Evolutionary conservation across 2,113 vertebrate genomes (phyloP).

Genomic region (Scophthalmus maximus): DNA sequence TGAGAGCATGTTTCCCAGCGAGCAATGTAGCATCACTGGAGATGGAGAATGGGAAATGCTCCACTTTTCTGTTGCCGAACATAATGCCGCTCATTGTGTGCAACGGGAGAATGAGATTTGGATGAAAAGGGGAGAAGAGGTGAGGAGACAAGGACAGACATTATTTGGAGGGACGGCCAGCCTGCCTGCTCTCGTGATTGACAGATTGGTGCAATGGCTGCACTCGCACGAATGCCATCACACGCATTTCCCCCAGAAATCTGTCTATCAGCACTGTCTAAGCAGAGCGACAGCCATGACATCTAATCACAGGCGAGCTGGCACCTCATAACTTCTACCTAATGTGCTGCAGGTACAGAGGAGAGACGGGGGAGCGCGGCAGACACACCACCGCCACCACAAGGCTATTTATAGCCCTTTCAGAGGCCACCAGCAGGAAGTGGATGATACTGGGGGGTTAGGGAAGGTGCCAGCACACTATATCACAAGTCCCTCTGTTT

Average conservation of each 20-base stretch:
- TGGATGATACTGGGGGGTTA: slow-evolving; percentile 73
- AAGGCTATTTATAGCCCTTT: slow-evolving; percentile 75
- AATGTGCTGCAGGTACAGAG: slow-evolving; percentile 70
- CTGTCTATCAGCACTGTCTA: slow-evolving; percentile 87
- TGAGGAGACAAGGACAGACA: slow-evolving; percentile 72
- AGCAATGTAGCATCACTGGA: slow-evolving; percentile 37
- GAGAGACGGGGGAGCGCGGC: slow-evolving; percentile 41
- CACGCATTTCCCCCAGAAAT: slow-evolving; percentile 81
- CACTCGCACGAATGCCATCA: slow-evolving; percentile 83
- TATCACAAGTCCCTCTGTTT: slow-evolving; percentile 63
- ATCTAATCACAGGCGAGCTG: slow-evolving; percentile 88
- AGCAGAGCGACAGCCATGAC: slow-evolving; percentile 89
- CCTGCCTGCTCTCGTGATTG: slow-evolving; percentile 77
- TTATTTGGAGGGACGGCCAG: slow-evolving; percentile 69
- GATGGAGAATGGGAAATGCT: slow-evolving; percentile 24
- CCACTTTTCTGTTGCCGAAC: slow-evolving; percentile 31
- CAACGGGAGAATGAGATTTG: slow-evolving; percentile 31
- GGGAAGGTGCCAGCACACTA: slow-evolving; percentile 67
- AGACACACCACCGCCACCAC: slow-evolving; percentile 37
- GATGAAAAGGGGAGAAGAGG: slow-evolving; percentile 53
- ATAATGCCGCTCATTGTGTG: slow-evolving; percentile 16
- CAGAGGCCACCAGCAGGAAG: slow-evolving; percentile 76
- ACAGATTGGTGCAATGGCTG: slow-evolving; percentile 82
- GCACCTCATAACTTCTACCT: slow-evolving; percentile 86
- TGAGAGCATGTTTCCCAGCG: slow-evolving; percentile 28